Evolutionary conservation across 2,113 vertebrate genomes (phyloP).

Genomic region (Eublepharis macularius): DNA sequence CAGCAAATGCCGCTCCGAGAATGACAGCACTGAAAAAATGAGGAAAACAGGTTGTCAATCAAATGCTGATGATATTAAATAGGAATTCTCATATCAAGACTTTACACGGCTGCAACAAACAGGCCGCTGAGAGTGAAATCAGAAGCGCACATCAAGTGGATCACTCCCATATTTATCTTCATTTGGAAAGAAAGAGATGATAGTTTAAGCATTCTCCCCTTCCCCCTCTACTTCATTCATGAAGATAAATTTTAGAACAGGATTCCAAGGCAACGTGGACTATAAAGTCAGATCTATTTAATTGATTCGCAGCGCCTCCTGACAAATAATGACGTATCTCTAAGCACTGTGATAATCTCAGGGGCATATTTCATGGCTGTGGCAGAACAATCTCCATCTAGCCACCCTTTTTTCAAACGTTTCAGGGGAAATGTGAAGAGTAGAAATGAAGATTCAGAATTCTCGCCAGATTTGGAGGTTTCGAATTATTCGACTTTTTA

Average conservation of each 20-base stretch:
- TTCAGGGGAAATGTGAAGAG: conserved; percentile 25
- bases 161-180: conserved; percentile 40
- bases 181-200: conserved; percentile 44
- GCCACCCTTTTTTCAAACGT: conserved; percentile 27
- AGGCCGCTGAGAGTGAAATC: conserved; percentile 57
- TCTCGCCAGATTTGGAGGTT: too few species aligned
- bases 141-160: conserved; percentile 30
- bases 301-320: conserved; percentile 19
- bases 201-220: conserved; percentile 17
- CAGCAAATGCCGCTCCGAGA: not conserved
- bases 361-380: conserved; percentile 25
- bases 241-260: conserved; percentile 39
- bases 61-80: conserved; percentile 42
- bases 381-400: conserved; percentile 10
- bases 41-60: conserved; percentile 47
- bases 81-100: conserved; percentile 53
- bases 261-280: conserved; percentile 11
- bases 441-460: not conserved
- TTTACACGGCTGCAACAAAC: conserved; percentile 41
- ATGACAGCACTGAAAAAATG: not conserved
- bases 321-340: conserved; percentile 22
- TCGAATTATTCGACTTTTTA: too few species aligned
- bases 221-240: not conserved
- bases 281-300: conserved; percentile 14
- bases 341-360: conserved; percentile 31